These are phyloP conservation scores for Venustoraphidia nigricollis DNA, from an alignment of 2,888 invertebrate genomes.

Conservation along the genomic window DNA sequence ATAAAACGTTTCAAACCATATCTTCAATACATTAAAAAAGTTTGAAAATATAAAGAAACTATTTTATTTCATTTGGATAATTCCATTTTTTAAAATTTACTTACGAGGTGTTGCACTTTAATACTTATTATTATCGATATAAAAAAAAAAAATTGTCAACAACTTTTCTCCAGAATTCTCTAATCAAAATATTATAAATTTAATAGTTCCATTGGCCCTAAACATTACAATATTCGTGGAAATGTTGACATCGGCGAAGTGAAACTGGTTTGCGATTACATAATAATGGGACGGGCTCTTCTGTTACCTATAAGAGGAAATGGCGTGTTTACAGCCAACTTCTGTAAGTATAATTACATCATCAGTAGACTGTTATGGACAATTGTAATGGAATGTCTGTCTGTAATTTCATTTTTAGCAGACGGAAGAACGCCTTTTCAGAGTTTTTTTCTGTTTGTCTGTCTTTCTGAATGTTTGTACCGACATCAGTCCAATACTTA, in stretches of 20 bases:
- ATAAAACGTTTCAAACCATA: too few relatives aligned
- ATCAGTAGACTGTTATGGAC: not conserved
- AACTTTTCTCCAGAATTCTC: not conserved
- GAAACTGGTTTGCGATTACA: slow-evolving; percentile 30
- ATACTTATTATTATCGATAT: not conserved
- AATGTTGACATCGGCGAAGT: slow-evolving; percentile 24
- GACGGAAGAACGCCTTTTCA: too few relatives aligned
- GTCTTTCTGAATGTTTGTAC: too few relatives aligned
- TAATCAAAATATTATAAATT: slow-evolving; percentile 1
- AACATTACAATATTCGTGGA: not conserved
- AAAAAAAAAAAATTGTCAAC: not conserved
- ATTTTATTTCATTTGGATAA: too few relatives aligned
- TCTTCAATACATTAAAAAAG: too few relatives aligned
- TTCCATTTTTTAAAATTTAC: too few relatives aligned
- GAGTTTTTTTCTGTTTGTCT: too few relatives aligned
- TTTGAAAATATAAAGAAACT: too few relatives aligned
- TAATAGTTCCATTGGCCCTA: not conserved
- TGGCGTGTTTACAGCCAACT: slow-evolving; percentile 39
- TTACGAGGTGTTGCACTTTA: too few relatives aligned
- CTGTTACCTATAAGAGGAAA: slow-evolving; percentile 39
- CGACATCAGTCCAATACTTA: too few relatives aligned
- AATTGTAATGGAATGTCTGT: too few relatives aligned
- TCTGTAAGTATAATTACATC: slow-evolving; percentile 30
- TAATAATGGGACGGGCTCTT: slow-evolving; percentile 36
- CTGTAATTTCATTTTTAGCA: not conserved